Conservation (phyloP, 2,113 vertebrate species). For the Clupea harengus region DNA sequence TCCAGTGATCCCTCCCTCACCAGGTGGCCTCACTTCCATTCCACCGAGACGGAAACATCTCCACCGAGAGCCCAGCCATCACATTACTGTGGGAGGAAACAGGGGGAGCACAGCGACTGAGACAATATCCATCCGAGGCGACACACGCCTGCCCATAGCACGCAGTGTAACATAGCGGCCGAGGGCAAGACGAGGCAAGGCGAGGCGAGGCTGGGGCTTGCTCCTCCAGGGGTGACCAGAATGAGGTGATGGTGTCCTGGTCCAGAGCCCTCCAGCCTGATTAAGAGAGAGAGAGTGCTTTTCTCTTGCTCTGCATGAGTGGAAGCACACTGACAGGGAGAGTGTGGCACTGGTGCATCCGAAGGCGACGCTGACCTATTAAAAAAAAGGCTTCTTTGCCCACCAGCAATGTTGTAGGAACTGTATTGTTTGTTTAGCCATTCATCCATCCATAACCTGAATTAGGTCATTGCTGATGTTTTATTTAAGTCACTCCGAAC, state of each 20-base stretch:
- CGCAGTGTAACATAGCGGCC: not conserved
- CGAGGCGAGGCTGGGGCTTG: not conserved
- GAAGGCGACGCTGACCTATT: not conserved
- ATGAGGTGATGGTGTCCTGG: not conserved
- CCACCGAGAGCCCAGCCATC: constrained; percentile 36
- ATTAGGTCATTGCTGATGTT: constrained; percentile 6
- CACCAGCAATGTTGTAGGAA: not conserved
- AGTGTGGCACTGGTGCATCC: not conserved
- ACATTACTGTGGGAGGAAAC: constrained; percentile 46
- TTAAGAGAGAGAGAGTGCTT: not conserved
- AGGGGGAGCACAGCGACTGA: constrained; percentile 23
- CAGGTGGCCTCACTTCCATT: constrained; percentile 49
- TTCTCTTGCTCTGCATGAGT: not conserved
- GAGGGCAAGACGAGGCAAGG: not conserved
- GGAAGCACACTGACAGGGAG: not conserved
- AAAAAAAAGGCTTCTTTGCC: not conserved
- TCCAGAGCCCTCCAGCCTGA: not conserved
- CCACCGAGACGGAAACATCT: constrained; percentile 53
- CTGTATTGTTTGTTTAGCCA: constrained; percentile 5
- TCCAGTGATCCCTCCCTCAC: constrained; percentile 26
- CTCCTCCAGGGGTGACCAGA: constrained; percentile 4
- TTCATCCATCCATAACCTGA: constrained; percentile 18
- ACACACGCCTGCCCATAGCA: constrained; percentile 13
- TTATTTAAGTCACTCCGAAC: not conserved
- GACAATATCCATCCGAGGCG: constrained; percentile 41